Percentiles rank a stretch among this genome's conserved stretches.
phyloP scores from a whole-genome alignment of 1,140 invertebrate genomes.

The Brachionus sp. region DNA sequence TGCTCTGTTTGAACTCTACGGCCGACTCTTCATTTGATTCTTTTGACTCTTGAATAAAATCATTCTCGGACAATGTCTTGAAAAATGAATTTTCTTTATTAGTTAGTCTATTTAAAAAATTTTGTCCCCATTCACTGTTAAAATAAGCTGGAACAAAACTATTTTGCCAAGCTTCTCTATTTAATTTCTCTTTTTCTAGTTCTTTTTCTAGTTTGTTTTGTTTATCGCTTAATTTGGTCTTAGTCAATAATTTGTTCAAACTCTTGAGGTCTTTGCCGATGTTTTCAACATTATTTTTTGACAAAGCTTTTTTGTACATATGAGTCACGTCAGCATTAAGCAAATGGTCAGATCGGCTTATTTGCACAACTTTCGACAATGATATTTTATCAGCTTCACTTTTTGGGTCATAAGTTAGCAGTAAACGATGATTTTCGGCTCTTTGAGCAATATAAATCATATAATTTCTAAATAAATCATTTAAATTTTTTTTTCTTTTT shows the following conservation, averaged over 20 bases:
- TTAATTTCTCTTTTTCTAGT: neutral
- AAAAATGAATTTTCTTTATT: conserved; percentile 43
- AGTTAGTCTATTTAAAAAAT: conserved; percentile 49
- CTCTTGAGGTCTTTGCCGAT: neutral
- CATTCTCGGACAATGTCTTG: conserved; percentile 20
- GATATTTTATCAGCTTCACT: neutral
- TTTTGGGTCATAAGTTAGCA: conserved; percentile 13
- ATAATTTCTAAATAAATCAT: neutral
- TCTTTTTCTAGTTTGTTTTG: neutral
- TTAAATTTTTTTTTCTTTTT: neutral
- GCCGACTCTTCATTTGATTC: neutral
- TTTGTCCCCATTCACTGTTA: conserved; percentile 57
- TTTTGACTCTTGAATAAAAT: conserved; percentile 28
- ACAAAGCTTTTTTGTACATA: conserved; percentile 24
- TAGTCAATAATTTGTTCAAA: neutral
- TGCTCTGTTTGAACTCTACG: neutral
- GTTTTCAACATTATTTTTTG: neutral
- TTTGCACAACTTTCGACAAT: neutral
- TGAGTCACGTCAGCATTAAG: neutral
- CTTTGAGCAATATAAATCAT: conserved; percentile 31
- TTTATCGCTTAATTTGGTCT: neutral
- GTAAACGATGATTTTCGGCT: conserved; percentile 34
- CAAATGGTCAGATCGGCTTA: neutral
- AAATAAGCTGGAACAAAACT: conserved; percentile 55
- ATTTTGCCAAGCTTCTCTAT: conserved; percentile 20